phyloP scores from a whole-genome alignment of 1,140 invertebrate genomes.

The Sitobion miscanthi region DNA sequence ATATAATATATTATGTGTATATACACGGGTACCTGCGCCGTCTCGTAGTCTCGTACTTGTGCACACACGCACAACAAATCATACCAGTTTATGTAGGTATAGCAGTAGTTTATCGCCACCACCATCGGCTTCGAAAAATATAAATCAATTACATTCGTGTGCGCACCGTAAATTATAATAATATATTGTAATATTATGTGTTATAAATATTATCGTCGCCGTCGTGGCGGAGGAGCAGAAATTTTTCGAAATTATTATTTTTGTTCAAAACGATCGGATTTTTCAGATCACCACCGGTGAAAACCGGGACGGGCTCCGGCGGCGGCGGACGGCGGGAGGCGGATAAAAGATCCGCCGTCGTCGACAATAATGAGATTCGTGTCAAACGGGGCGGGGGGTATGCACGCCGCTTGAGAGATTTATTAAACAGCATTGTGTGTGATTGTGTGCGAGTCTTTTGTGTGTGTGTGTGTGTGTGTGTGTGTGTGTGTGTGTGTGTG shows the following conservation, averaged over 20 bases:
- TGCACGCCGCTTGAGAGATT: background rate
- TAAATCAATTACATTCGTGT: slow-evolving; percentile 20
- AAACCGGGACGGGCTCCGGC: background rate
- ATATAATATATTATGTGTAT: background rate
- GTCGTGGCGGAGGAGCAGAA: background rate
- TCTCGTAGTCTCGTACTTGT: background rate
- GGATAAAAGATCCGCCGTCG: background rate
- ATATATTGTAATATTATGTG: background rate
- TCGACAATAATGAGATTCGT: slow-evolving; percentile 36
- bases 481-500: background rate
- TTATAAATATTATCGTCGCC: background rate
- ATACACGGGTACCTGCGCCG: background rate
- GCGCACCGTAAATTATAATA: background rate
- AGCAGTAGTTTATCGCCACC: background rate
- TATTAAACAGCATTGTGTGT: background rate
- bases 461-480: background rate
- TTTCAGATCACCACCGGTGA: background rate
- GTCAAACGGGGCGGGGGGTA: slow-evolving; percentile 29
- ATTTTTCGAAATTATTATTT: background rate
- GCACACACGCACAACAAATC: slow-evolving; percentile 7
- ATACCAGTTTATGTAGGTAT: background rate
- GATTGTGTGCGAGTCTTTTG: background rate
- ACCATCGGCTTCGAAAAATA: slow-evolving; percentile 16
- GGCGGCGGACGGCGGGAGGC: background rate
- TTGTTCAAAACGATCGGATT: background rate